These are phyloP conservation scores for Cistogaster globosa DNA, from an alignment of 2,888 invertebrate genomes.

Conservation along the genomic window DNA sequence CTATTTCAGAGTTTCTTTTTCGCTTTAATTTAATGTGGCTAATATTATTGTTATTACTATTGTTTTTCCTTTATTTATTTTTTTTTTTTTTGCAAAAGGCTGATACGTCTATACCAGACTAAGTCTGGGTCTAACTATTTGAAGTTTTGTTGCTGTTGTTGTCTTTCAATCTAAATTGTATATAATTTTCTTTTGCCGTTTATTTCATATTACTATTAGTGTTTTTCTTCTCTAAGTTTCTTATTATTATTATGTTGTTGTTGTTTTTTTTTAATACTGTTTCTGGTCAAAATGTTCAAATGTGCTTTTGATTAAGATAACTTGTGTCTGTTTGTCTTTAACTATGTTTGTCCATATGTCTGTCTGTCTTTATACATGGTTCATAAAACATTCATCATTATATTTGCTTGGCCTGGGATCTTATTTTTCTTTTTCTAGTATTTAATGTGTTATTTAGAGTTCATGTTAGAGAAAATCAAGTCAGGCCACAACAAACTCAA, in stretches of 20 bases:
- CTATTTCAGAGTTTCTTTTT: neutral
- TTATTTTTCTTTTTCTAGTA: constrained; percentile 1
- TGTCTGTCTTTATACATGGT: constrained; percentile 7
- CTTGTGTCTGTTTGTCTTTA: constrained; percentile 48
- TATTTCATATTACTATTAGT: constrained; percentile 6
- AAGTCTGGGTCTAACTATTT: neutral
- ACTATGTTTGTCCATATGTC: constrained; percentile 20
- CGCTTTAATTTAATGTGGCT: constrained; percentile 43
- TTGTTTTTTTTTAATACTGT: constrained; percentile 47
- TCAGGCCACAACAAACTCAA: constrained; percentile 10
- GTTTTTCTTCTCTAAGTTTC: neutral
- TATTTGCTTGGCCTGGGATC: constrained; percentile 45
- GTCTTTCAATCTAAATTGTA: constrained; percentile 52
- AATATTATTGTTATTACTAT: constrained; percentile 41
- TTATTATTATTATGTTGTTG: neutral
- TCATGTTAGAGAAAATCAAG: constrained; percentile 62
- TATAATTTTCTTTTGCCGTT: constrained; percentile 44
- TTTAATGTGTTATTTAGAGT: constrained; percentile 43
- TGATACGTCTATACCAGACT: constrained; percentile 26
- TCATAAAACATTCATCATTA: constrained; percentile 46
- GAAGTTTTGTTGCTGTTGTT: constrained; percentile 2
- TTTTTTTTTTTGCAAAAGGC: constrained; percentile 10
- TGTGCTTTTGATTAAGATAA: constrained; percentile 71
- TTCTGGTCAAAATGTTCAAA: constrained; percentile 69
- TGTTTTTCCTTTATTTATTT: too few species aligned